Evolutionary conservation across 2,888 invertebrate species (phyloP), one percentile per base, ranked within the genome.

Genomic region (Chouioia cunea): DNA sequence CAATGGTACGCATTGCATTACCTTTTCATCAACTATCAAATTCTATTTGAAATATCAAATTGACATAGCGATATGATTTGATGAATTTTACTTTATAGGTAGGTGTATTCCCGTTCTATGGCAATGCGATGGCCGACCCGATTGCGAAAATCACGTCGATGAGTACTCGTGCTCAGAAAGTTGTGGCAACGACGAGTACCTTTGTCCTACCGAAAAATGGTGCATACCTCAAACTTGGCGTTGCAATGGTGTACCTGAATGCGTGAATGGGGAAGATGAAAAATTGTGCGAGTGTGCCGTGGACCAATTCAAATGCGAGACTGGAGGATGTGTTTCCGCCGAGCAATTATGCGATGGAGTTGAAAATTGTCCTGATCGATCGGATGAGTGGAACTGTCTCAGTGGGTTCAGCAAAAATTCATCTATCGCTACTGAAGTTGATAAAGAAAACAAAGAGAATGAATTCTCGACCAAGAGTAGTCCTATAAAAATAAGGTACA

Each of bases 301-400:
- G 8, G 88, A 89, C 70, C 87, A 90, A 79, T 90, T 89, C 78
- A 89, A 88, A 79, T 90, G 91, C 76, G 79, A 84, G 50, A 86
- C 87, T 0, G 90, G 90, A 16, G 90, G 90, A n/a, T 91, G 91
- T 77, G 86, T 90, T 20, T 82, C 85, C 0, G 77, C 81, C 48
- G 79, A 82, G 20, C 85, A 87, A 74, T 81, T 88, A 2, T 91
- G 91, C 78, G 90, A 91, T 79, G 90, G 90, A 1, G 82, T 88
- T 22, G 86, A 87, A 36, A 88, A 91, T 74, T 91, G 91, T 77
- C 86, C 89, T 0, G 91, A 91, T 79, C 85, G 85, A 70, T 90
- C 90, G 1, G 91, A 91, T 77, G 91, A 91, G 82, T 90, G 90
- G 89, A 84, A 87, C 62, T 91, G 91, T 76, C 76, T 87, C 15